Evolutionary conservation across 2,888 invertebrate species (phyloP).

Genomic region (Apeira syringaria): DNA sequence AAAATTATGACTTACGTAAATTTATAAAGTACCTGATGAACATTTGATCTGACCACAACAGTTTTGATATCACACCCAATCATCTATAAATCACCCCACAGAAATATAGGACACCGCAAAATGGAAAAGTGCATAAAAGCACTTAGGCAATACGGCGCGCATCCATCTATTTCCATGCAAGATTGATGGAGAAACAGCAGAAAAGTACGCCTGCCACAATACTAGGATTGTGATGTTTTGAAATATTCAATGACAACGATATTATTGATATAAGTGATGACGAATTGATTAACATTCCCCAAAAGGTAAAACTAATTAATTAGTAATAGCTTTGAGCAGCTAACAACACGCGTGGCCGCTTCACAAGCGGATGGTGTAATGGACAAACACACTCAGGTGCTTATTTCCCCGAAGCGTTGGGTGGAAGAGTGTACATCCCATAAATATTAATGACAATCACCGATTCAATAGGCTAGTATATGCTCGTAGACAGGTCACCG

Average conservation of each 20-base stretch:
- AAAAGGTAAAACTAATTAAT: slow-evolving; percentile 11
- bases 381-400: slow-evolving; percentile 62
- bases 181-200: slow-evolving; percentile 55
- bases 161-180: slow-evolving; percentile 57
- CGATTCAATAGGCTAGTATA: slow-evolving; percentile 58
- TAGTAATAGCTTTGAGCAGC: slow-evolving; percentile 16
- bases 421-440: slow-evolving; percentile 62
- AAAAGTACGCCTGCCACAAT: slow-evolving; percentile 51
- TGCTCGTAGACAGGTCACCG: slow-evolving; percentile 59
- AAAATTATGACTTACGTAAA: too few species aligned
- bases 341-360: slow-evolving; percentile 19
- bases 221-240: too few species aligned
- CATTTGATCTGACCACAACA: too few species aligned
- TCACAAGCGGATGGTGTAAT: slow-evolving; percentile 50
- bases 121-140: slow-evolving; percentile 38
- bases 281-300: slow-evolving; percentile 3
- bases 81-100: background rate
- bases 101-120: slow-evolving; percentile 22
- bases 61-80: too few species aligned
- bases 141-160: slow-evolving; percentile 40
- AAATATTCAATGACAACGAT: too few species aligned
- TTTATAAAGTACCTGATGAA: too few species aligned
- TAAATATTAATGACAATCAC: slow-evolving; percentile 80
- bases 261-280: background rate
- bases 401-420: slow-evolving; percentile 65